Evolutionary conservation across 2,888 invertebrate species (phyloP).

Genomic region (Cheilosia urbana): DNA sequence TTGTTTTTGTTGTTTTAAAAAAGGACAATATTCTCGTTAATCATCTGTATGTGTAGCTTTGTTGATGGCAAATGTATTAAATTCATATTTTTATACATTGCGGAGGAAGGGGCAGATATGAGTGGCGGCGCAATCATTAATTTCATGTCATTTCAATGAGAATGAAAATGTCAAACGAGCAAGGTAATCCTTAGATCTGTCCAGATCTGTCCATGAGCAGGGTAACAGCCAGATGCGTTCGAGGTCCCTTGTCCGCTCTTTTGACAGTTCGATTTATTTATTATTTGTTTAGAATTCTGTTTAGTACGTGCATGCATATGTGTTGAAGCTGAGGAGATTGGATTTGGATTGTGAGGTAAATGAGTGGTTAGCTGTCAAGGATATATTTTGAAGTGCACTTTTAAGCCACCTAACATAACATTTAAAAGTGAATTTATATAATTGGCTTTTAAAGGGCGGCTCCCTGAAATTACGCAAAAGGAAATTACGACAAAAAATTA

Average conservation of each 20-base stretch:
- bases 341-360: background rate
- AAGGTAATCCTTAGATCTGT: slow-evolving; percentile 61
- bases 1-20: slow-evolving; percentile 40
- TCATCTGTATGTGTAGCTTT: slow-evolving; percentile 64
- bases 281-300: slow-evolving; percentile 5
- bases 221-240: slow-evolving; percentile 61
- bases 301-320: background rate
- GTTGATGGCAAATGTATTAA: slow-evolving; percentile 69
- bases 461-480: no score
- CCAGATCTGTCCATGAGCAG: slow-evolving; percentile 53
- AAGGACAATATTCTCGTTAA: slow-evolving; percentile 69
- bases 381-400: no score
- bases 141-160: slow-evolving; percentile 62
- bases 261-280: slow-evolving; percentile 58
- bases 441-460: no score
- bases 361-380: no score
- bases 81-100: slow-evolving; percentile 60
- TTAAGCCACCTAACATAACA: no score
- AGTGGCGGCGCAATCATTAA: slow-evolving; percentile 61
- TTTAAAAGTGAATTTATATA: no score
- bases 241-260: slow-evolving; percentile 51
- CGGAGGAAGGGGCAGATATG: background rate
- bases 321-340: background rate
- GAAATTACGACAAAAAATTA: no score
- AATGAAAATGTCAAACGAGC: slow-evolving; percentile 61